These are phyloP conservation scores for Agrypnus murinus DNA, from an alignment of 2,888 invertebrate species.

Conservation along the genomic window DNA sequence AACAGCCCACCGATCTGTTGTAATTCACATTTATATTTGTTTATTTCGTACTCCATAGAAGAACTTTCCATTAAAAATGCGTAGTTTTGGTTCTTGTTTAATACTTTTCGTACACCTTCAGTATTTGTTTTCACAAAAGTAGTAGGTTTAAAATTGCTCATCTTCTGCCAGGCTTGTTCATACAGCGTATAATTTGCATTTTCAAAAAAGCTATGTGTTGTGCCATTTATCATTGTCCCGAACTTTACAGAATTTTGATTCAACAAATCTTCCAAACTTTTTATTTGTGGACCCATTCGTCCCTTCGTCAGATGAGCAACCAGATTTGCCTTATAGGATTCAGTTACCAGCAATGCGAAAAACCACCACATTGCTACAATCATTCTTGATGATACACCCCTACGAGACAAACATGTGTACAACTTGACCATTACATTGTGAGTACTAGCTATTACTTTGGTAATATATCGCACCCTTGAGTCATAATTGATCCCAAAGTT, in stretches of 20 bases:
- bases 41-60: constrained; percentile 92
- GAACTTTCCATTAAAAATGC: constrained; percentile 98
- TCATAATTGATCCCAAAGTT: constrained; percentile 93
- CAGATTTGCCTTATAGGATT: constrained; percentile 95
- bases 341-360: constrained; percentile 92
- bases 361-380: constrained; percentile 96
- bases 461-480: constrained; percentile 94
- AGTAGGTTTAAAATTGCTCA: constrained; percentile 86
- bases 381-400: constrained; percentile 91
- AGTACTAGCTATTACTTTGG: constrained; percentile 82
- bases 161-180: constrained; percentile 68
- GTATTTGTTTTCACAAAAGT: constrained; percentile 89
- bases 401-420: too few relatives aligned
- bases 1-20: constrained; percentile 87
- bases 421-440: not conserved
- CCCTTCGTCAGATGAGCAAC: constrained; percentile 95
- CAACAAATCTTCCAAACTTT: constrained; percentile 92
- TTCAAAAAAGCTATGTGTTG: constrained; percentile 91
- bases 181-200: constrained; percentile 59
- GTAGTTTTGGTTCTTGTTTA: constrained; percentile 86
- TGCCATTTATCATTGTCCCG: constrained; percentile 90
- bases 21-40: constrained; percentile 86
- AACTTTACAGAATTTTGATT: constrained; percentile 96
- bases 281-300: constrained; percentile 90
- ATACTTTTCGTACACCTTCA: constrained; percentile 91